These are phyloP conservation scores for Pollachius pollachius DNA, from an alignment of 2,113 vertebrate genomes.

Conservation along the genomic window DNA sequence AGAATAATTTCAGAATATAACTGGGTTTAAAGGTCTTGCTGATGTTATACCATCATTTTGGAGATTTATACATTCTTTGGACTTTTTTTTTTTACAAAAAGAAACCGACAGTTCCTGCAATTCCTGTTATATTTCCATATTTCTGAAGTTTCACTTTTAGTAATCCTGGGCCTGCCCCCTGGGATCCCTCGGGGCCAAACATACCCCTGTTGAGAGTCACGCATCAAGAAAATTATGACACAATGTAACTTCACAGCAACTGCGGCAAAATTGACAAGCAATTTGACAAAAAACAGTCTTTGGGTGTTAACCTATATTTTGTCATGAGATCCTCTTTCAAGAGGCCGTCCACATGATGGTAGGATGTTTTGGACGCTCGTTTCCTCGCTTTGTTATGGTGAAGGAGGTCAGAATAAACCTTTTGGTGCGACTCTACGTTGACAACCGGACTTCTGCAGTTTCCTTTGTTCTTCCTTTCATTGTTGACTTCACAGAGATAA, in stretches of 20 bases:
- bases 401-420: constrained; percentile 7
- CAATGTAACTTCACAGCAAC: neutral
- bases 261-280: neutral
- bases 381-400: constrained; percentile 26
- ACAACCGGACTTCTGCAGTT: neutral
- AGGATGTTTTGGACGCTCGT: constrained; percentile 14
- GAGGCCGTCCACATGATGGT: neutral
- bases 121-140: too few species aligned
- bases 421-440: too few species aligned
- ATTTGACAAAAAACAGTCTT: neutral
- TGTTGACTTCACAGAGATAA: constrained; percentile 19
- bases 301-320: neutral
- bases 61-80: too few species aligned
- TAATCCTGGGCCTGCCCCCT: too few species aligned
- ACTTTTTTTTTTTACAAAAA: too few species aligned
- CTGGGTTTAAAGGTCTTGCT: too few species aligned
- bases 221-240: too few species aligned
- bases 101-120: too few species aligned
- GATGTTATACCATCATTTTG: too few species aligned
- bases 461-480: constrained; percentile 31
- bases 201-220: neutral
- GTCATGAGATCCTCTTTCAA: neutral
- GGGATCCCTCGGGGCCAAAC: constrained; percentile 22
- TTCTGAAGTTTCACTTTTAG: too few species aligned
- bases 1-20: too few species aligned